Evolutionary conservation across 2,113 vertebrate species (phyloP).

Genomic region (Bubo scandiacus): DNA sequence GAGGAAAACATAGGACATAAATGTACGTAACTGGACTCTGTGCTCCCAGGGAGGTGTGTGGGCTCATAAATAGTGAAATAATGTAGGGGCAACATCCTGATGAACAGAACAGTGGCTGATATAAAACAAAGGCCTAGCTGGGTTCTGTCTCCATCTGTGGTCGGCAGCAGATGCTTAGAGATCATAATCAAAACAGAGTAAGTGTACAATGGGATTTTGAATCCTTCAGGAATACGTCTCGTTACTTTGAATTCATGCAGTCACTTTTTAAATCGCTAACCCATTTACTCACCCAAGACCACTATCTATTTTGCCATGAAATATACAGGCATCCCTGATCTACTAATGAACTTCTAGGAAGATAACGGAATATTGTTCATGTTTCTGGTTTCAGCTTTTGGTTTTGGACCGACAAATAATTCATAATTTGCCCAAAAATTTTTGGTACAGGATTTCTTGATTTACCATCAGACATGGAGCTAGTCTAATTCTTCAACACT

Average conservation of each 20-base stretch:
- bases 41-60: background rate
- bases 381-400: background rate
- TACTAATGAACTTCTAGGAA: background rate
- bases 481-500: background rate
- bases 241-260: background rate
- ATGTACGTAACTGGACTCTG: too few species aligned
- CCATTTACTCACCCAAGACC: background rate
- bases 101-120: background rate
- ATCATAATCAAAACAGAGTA: background rate
- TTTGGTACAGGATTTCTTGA: background rate
- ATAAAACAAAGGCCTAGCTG: background rate
- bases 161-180: background rate
- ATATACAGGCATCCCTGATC: background rate
- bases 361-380: background rate
- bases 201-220: background rate
- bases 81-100: background rate
- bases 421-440: background rate
- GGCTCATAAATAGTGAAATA: background rate
- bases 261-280: background rate
- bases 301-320: background rate
- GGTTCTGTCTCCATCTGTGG: background rate
- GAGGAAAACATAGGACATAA: background rate
- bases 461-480: background rate
- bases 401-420: background rate
- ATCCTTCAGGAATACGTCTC: background rate